Conservation (phyloP, 2,113 vertebrate genomes). For the Atractosteus spatula region DNA sequence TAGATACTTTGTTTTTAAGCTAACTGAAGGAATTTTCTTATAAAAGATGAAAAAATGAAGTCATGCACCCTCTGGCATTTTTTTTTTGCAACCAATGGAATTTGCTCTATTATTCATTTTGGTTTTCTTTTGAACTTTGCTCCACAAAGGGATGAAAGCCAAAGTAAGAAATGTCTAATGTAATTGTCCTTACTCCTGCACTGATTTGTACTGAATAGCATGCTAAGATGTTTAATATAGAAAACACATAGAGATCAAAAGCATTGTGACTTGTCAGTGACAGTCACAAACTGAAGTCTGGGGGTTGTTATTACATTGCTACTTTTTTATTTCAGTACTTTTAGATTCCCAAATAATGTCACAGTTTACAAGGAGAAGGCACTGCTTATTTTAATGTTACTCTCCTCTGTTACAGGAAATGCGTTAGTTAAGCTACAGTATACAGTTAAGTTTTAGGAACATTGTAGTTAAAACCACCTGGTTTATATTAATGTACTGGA, state of each 20-base stretch:
- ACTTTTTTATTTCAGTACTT: neutral
- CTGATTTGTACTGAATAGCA: constrained; percentile 62
- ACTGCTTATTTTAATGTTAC: too few relatives aligned
- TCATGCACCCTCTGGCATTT: constrained; percentile 54
- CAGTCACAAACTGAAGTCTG: neutral
- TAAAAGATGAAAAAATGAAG: constrained; percentile 60
- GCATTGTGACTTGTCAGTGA: constrained; percentile 45
- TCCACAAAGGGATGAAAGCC: constrained; percentile 69
- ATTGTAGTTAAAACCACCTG: too few relatives aligned
- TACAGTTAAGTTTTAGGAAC: too few relatives aligned
- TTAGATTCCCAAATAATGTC: too few relatives aligned
- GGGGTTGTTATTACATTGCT: too few relatives aligned
- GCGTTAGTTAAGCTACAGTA: too few relatives aligned
- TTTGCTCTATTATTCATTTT: constrained; percentile 62
- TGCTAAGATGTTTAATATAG: constrained; percentile 52
- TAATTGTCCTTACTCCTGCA: constrained; percentile 65
- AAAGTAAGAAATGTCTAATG: constrained; percentile 51
- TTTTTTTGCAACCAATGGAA: constrained; percentile 44
- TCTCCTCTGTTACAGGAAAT: too few relatives aligned
- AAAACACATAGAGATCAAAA: constrained; percentile 50
- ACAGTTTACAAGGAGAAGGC: too few relatives aligned
- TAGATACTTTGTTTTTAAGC: constrained; percentile 9
- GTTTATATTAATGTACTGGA: too few relatives aligned
- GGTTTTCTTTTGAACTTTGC: constrained; percentile 66
- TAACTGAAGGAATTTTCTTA: constrained; percentile 53